Evolutionary conservation across 2,797 vertebrate genomes (phyloP), one percentile per base, ranked within the genome.

Genomic region (Rhinoraja longicauda): DNA sequence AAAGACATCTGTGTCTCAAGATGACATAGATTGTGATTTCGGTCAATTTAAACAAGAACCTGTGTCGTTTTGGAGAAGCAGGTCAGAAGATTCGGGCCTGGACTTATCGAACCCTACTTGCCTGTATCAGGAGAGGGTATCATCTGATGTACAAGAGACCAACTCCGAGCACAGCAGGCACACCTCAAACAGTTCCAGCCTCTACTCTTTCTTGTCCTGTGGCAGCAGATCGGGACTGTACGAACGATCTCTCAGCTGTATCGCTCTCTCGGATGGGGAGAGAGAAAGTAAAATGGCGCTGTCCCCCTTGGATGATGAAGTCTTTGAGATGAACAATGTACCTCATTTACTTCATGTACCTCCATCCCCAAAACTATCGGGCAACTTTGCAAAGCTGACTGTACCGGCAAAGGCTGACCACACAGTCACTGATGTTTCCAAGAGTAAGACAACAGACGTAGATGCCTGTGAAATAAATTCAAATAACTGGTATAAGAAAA

Each of bases 41-140:
- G 19, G n/a, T 67, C 84, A 88, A 36, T 32, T 32, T 2, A 88
- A 36, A 32, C 59, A 21, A 67, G 21, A 0, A 0, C 32, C 59
- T 1, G 36, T n/a, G 32, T 67, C 21, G 84, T 88, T 88, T 67
- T n/a, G n/a, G 17, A 36, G 59, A 17, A 88, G 84, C 36, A 59
- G 36, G 59, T 88, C 84, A 88, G 59, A 88, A 88, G 84, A 88
- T 64, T 88, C 84, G 10, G 84, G 84, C 6, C 62, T 88, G 84
- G 84, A 67, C 21, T 32, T 88, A 67, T 67, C 84, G 0, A 88
- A 36, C 84, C 9, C 59, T 13, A 64, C 29, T 62, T 64, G 29
- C 5, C 84, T 64, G 19, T 88, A 32, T 67, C 84, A 64, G 59
- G 88, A 62, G 19, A n/a, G 26, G 9, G 5, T 59, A 26, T 24